Base-by-base conservation (phyloP, 2,797 vertebrate genomes). In the Sardinella longiceps region DNA sequence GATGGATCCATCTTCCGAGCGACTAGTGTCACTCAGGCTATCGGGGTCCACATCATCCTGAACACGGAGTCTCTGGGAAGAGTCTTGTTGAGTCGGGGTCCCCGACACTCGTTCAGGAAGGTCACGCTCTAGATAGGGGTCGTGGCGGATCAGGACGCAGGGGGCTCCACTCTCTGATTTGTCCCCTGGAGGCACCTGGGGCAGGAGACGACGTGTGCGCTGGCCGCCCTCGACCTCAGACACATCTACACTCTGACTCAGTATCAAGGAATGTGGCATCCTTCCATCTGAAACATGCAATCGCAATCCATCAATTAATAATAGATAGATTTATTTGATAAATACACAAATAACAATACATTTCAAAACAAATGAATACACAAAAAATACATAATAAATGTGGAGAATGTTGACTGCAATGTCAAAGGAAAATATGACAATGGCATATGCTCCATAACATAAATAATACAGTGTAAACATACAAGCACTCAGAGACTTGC, bases 31-130 rank as follows among this genome's bases (percentile, higher is more conserved):
- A 0, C 98, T 99, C 83, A 99, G 94, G 87, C 98, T 99, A 89
- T 99, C 98, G 0, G 97, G 98, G 87, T 99, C 98, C 86, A 99
- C 92, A 9, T 99, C 98, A 5, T 99, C 97, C 84, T 95, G 96
- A 81, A 96, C 92, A 0, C 91, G 85, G 37, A 97, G 90, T 39
- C 0, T 88, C 88, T 93, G 88, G 83, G 86, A 87, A 60, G 92
- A 87, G 86, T 97, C 95, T 0, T 89, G 81, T 15, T 87, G 92
- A 12, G 84, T 82, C 20, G 92, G 90, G 1, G 84, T 80, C 0
- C 90, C 89, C 0, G 86, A 88, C 0, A 89, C 91, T 86, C 91
- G 94, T 87, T 94, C 94, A 50, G 94, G 33, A 23, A 91, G 86
- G 39, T 97, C 96, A 0, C 83, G 89, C 23, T 84, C 89, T 7